These are phyloP conservation scores for Glaucidium brasilianum DNA, from an alignment of 2,113 vertebrate species.

Conservation along the genomic window DNA sequence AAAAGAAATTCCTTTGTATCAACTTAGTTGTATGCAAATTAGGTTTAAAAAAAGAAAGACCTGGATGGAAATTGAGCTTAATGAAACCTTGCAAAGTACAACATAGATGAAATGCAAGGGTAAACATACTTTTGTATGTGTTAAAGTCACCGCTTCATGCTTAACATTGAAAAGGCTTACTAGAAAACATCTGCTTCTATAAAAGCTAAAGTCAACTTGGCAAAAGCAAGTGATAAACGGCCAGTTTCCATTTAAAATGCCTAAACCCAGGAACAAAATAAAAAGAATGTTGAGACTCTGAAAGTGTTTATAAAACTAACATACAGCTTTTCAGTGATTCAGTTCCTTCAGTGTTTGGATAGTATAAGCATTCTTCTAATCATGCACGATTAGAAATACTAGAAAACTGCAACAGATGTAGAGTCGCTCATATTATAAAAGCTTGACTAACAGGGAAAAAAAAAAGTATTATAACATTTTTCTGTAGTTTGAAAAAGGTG, in stretches of 20 bases:
- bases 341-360: background rate
- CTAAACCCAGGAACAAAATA: constrained; percentile 23
- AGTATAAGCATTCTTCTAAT: background rate
- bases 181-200: constrained; percentile 50
- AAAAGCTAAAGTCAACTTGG: constrained; percentile 40
- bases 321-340: background rate
- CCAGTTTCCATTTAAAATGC: constrained; percentile 44
- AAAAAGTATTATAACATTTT: constrained; percentile 24
- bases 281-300: background rate
- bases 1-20: constrained; percentile 52
- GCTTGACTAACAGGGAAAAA: background rate
- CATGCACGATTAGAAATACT: constrained; percentile 25
- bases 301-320: background rate
- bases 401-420: constrained; percentile 16
- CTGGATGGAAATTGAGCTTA: background rate
- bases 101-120: background rate
- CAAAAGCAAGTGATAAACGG: constrained; percentile 18
- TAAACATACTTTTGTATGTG: constrained; percentile 36
- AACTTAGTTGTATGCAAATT: constrained; percentile 41
- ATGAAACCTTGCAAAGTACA: constrained; percentile 6
- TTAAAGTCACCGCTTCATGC: background rate
- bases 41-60: constrained; percentile 32
- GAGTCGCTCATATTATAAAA: background rate
- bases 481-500: constrained; percentile 42
- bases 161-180: constrained; percentile 5